Conservation (phyloP, 2,797 vertebrate species). For the Labeo calbasu region DNA sequence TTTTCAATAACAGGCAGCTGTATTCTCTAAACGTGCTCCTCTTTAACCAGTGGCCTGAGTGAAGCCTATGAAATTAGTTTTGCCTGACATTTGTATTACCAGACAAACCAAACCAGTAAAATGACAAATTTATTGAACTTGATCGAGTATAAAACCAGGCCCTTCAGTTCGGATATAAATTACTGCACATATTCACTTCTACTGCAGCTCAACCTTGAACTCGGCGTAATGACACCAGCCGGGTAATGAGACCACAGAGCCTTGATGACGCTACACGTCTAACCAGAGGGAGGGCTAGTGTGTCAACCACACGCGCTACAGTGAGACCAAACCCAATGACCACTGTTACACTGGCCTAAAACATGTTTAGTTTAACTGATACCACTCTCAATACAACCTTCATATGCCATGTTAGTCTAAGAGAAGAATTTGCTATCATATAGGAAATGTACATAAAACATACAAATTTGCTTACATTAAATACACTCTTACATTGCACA, state of each 20-base stretch:
- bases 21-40: background rate
- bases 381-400: conserved; percentile 76
- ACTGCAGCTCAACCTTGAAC: conserved; percentile 44
- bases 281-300: conserved; percentile 46
- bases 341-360: conserved; percentile 39
- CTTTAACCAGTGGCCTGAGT: background rate
- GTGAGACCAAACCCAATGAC: conserved; percentile 38
- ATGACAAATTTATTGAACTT: conserved; percentile 15
- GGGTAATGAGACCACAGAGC: conserved; percentile 54
- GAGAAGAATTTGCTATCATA: conserved; percentile 55
- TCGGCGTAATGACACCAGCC: conserved; percentile 35
- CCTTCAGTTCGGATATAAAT: conserved; percentile 21
- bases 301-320: conserved; percentile 49
- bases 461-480: background rate
- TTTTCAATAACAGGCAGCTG: background rate
- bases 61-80: background rate
- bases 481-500: background rate
- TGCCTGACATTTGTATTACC: conserved; percentile 11
- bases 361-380: conserved; percentile 72
- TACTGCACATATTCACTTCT: conserved; percentile 28
- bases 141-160: conserved; percentile 36
- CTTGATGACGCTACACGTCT: conserved; percentile 36
- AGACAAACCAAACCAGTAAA: conserved; percentile 39
- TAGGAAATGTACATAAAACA: background rate
- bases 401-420: conserved; percentile 71